Evolutionary conservation across 2,888 invertebrate genomes (phyloP).

Genomic region (Folsomia manolachei): DNA sequence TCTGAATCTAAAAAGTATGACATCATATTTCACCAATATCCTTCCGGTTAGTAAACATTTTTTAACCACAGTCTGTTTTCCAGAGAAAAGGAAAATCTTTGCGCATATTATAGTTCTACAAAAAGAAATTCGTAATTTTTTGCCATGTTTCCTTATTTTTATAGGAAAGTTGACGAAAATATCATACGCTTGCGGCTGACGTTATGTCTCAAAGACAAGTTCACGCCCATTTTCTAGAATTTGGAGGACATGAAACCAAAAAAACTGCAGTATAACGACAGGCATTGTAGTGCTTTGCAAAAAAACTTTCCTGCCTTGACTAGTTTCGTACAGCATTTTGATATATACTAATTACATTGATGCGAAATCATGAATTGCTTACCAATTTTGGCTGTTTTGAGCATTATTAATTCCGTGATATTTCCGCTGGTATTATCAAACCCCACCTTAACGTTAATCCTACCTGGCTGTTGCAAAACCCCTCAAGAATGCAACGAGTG

Average conservation of each 20-base stretch:
- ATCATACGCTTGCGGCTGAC: background rate
- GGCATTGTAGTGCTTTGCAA: too few relatives aligned
- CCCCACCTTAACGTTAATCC: background rate
- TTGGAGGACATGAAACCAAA: background rate
- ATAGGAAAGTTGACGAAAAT: background rate
- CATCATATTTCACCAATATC: background rate
- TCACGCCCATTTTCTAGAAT: background rate
- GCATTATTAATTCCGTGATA: background rate
- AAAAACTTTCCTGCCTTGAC: too few relatives aligned
- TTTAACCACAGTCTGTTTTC: background rate
- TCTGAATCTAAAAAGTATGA: background rate
- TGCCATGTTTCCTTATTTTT: conserved; percentile 1
- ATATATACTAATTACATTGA: too few relatives aligned
- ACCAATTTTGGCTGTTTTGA: background rate
- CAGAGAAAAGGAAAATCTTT: background rate
- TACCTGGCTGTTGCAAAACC: background rate
- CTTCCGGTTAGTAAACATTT: background rate
- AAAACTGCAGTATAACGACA: background rate
- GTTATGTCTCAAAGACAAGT: background rate
- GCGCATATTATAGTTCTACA: background rate
- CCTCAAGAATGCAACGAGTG: background rate
- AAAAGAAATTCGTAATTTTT: background rate
- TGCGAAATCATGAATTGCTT: too few relatives aligned
- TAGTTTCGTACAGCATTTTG: too few relatives aligned
- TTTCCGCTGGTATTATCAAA: background rate